phyloP scores from a whole-genome alignment of 2,113 vertebrate species.

The Ovis canadensis region DNA sequence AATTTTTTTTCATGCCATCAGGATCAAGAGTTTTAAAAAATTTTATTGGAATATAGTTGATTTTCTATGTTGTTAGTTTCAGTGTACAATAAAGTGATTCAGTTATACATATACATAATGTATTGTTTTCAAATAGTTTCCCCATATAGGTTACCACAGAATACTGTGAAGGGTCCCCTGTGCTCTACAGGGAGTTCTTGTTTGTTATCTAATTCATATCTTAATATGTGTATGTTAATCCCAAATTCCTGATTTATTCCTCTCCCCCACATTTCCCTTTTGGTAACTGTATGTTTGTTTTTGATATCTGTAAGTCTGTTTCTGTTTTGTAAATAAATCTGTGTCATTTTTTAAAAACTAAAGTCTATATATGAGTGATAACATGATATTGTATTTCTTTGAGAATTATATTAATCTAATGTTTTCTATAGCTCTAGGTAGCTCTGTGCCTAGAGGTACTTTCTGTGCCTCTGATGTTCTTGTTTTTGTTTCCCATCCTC shows the following conservation, averaged over 20 bases:
- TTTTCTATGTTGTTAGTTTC: neutral
- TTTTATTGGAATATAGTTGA: neutral
- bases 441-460: neutral
- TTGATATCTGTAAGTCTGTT: neutral
- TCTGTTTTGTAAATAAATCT: neutral
- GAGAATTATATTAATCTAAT: neutral
- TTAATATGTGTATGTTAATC: neutral
- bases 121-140: neutral
- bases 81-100: neutral
- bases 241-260: neutral
- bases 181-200: neutral
- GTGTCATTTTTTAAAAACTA: neutral
- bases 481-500: neutral
- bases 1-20: neutral
- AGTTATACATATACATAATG: neutral
- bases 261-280: neutral
- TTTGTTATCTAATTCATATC: neutral
- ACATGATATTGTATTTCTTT: neutral
- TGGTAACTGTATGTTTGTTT: neutral
- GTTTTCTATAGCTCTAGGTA: neutral
- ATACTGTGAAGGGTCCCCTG: neutral
- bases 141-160: neutral
- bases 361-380: neutral
- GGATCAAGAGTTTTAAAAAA: neutral
- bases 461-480: neutral